phyloP scores from a whole-genome alignment of 2,113 vertebrate species.

The Arenaria interpres region DNA sequence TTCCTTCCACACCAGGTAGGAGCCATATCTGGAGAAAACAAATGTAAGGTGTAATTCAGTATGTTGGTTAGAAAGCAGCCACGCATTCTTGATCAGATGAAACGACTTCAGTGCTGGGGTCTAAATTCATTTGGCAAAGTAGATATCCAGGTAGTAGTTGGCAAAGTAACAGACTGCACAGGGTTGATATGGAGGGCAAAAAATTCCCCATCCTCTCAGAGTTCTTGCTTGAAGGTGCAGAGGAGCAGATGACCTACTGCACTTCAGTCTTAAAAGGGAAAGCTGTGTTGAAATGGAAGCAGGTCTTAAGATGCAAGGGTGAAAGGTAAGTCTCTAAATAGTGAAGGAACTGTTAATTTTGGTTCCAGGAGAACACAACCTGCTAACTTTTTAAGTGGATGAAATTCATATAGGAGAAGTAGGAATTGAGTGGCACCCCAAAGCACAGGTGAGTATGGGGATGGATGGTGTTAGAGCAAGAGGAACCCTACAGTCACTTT shows the following conservation, averaged over 20 bases:
- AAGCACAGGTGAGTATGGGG: not conserved
- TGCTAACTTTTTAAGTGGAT: not conserved
- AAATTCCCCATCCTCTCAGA: not conserved
- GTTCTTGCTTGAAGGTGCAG: not conserved
- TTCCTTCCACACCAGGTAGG: constrained; percentile 82
- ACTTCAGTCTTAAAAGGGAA: not conserved
- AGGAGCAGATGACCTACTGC: not conserved
- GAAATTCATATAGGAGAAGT: not conserved
- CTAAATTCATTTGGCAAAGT: not conserved
- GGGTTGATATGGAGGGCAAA: not conserved
- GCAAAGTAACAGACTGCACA: not conserved
- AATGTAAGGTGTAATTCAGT: not conserved
- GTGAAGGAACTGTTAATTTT: not conserved
- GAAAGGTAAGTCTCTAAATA: not conserved
- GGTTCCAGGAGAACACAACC: not conserved
- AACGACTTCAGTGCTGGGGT: not conserved
- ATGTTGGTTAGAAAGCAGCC: not conserved
- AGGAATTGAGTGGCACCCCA: not conserved
- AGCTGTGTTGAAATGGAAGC: not conserved
- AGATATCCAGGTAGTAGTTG: not conserved
- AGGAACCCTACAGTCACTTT: not conserved
- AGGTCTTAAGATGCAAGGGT: not conserved
- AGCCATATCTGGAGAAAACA: constrained; percentile 70
- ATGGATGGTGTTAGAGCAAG: not conserved
- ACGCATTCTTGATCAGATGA: not conserved